Percentiles rank a stretch among this genome's conserved stretches.
Evolutionary conservation across 2,797 vertebrate genomes (phyloP).

Genomic region (Sebastes variabilis): DNA sequence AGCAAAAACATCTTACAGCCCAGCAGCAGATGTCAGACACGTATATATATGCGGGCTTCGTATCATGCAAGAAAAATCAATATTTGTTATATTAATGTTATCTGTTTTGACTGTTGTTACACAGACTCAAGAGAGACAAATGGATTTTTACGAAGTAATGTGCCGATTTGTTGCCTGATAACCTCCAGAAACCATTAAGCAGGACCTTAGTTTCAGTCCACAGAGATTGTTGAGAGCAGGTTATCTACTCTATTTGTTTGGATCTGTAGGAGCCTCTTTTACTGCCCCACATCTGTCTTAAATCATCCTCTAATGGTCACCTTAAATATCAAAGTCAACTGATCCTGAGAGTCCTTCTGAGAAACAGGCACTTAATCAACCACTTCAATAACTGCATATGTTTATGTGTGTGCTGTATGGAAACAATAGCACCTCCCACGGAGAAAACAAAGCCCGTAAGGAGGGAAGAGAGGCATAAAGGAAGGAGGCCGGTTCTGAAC

Average conservation of each 20-base stretch:
- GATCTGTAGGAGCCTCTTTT: conserved; percentile 23
- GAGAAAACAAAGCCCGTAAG: conserved; percentile 36
- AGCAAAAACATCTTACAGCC: neutral
- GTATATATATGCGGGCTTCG: neutral
- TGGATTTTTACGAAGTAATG: neutral
- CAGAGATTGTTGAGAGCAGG: neutral
- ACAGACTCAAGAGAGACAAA: conserved; percentile 28
- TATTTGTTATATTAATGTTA: conserved; percentile 2
- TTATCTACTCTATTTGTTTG: conserved; percentile 53
- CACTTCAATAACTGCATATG: neutral
- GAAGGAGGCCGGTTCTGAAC: conserved; percentile 47
- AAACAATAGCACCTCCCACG: conserved; percentile 36
- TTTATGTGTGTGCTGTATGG: conserved; percentile 9
- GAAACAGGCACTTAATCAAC: conserved; percentile 40
- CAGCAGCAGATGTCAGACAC: neutral
- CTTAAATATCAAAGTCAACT: conserved; percentile 37
- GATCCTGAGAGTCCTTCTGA: conserved; percentile 25
- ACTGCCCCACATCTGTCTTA: conserved; percentile 34
- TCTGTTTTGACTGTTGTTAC: neutral
- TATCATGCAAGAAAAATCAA: neutral
- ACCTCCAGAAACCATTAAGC: conserved; percentile 27
- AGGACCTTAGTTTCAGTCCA: neutral
- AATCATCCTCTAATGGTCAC: conserved; percentile 49
- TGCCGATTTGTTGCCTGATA: neutral
- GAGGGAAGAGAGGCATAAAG: conserved; percentile 32